A percentile compares a stretch with the other conserved stretches of the same genome.
phyloP scores from a whole-genome alignment of 2,113 vertebrate species.

The Antechinus flavipes region DNA sequence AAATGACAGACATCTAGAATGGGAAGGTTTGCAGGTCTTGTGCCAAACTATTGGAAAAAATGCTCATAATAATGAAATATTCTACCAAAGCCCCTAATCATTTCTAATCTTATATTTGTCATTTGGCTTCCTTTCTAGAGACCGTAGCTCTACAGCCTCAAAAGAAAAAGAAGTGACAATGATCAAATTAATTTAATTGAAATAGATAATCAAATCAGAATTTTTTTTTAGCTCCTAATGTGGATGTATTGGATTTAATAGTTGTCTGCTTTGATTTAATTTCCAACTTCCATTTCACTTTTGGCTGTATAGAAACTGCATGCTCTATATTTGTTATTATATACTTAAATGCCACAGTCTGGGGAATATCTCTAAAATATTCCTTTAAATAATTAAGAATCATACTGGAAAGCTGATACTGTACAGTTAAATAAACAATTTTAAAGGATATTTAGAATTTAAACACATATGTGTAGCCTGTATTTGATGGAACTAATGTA shows the following conservation, averaged over 20 bases:
- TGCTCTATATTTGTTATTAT: background rate
- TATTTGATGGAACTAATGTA: conserved; percentile 29
- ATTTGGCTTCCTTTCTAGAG: background rate
- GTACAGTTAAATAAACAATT: conserved; percentile 25
- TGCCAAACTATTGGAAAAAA: background rate
- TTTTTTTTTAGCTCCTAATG: background rate
- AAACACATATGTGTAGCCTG: background rate
- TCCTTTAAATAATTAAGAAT: conserved; percentile 45
- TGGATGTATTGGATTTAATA: background rate
- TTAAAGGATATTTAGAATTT: conserved; percentile 20
- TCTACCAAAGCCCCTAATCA: background rate
- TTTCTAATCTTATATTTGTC: conserved; percentile 5
- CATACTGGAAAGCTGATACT: background rate
- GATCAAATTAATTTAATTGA: background rate
- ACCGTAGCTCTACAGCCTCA: background rate
- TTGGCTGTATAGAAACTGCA: conserved; percentile 20
- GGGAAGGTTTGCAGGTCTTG: background rate
- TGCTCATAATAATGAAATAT: background rate
- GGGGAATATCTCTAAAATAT: conserved; percentile 45
- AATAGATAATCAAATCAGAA: conserved; percentile 44
- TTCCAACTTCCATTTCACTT: conserved; percentile 8
- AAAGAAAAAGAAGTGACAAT: conserved; percentile 4
- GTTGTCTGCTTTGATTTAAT: conserved; percentile 11
- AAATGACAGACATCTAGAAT: background rate
- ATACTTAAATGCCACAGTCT: conserved; percentile 18